phyloP scores from a whole-genome alignment of 2,113 vertebrate genomes.

The Aix galericulata region DNA sequence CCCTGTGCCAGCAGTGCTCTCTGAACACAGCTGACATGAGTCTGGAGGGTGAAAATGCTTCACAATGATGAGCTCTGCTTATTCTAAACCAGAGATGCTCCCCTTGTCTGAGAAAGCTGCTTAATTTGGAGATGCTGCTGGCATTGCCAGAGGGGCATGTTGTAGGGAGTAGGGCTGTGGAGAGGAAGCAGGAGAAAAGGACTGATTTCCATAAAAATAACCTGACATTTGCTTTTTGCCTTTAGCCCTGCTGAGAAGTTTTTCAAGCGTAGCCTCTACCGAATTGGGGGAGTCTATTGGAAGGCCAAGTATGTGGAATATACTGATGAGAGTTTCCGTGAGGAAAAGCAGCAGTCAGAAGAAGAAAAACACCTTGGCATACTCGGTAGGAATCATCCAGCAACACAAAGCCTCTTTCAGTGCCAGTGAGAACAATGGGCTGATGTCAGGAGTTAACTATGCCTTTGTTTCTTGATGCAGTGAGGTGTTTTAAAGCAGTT shows the following conservation, averaged over 20 bases:
- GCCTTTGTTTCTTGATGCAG: background rate
- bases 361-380: conserved; percentile 79
- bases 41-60: background rate
- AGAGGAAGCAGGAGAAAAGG: background rate
- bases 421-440: background rate
- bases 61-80: background rate
- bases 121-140: background rate
- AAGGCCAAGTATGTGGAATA: conserved; percentile 80
- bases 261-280: conserved; percentile 56
- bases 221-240: background rate
- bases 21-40: background rate
- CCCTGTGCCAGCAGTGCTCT: background rate
- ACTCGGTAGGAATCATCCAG: conserved; percentile 66
- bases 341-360: conserved; percentile 57
- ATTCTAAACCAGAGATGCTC: background rate
- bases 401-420: background rate
- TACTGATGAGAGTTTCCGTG: conserved; percentile 75
- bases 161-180: background rate
- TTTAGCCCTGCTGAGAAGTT: conserved; percentile 73
- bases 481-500: background rate
- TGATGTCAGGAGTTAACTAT: background rate
- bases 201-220: background rate
- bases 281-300: conserved; percentile 79
- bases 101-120: background rate
- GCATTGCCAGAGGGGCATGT: background rate